Conservation (phyloP, 2,113 vertebrate genomes). For the Elgaria multicarinata region DNA sequence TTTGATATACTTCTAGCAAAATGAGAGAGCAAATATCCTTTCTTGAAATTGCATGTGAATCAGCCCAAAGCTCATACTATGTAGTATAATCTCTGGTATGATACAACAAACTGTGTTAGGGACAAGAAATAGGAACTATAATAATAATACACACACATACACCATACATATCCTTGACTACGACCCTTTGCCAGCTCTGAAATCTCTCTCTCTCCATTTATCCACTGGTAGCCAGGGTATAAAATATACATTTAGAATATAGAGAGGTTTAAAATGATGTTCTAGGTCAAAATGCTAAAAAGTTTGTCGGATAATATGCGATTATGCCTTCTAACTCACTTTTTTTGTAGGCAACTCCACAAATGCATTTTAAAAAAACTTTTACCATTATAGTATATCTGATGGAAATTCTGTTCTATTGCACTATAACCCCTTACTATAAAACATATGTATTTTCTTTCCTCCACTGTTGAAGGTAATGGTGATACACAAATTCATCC, state of each 20-base stretch:
- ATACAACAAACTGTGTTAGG: not conserved
- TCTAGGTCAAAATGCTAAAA: conserved; percentile 14
- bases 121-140: not conserved
- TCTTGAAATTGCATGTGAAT: conserved; percentile 17
- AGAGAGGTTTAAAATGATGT: conserved; percentile 12
- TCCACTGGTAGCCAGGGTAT: not conserved
- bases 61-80: not conserved
- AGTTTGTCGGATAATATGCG: not conserved
- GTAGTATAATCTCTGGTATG: not conserved
- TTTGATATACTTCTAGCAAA: conserved; percentile 37
- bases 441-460: not conserved
- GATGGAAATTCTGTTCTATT: not conserved
- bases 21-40: not conserved
- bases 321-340: not conserved
- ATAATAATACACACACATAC: not conserved
- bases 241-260: not conserved
- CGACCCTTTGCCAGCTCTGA: conserved; percentile 4
- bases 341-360: not conserved
- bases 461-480: not conserved
- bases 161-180: not conserved
- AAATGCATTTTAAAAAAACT: not conserved
- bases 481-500: not conserved
- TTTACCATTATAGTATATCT: not conserved
- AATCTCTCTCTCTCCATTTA: not conserved
- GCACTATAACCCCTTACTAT: not conserved